Conservation (phyloP, 2,113 vertebrate species). For the Varanus komodoensis region DNA sequence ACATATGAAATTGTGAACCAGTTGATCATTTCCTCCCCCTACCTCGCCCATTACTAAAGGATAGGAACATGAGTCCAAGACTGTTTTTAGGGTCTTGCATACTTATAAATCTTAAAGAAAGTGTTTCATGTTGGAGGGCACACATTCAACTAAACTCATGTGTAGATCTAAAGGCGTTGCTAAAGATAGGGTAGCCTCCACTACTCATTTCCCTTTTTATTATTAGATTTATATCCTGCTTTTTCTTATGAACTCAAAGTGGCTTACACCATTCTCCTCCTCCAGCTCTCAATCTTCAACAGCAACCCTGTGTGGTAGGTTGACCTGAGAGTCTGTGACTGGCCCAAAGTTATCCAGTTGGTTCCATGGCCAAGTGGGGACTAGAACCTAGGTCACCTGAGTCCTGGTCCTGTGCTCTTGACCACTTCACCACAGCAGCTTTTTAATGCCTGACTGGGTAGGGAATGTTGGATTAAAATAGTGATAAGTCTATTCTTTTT, state of each 20-base stretch:
- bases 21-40: background rate
- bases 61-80: background rate
- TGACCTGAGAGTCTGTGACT: no score
- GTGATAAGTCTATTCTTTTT: no score
- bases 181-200: background rate
- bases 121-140: no score
- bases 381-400: no score
- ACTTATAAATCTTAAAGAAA: background rate
- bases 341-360: no score
- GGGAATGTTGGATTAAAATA: background rate
- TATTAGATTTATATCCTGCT: no score
- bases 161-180: background rate
- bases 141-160: background rate
- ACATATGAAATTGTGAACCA: background rate
- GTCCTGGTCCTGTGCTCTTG: no score
- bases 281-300: no score
- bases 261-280: no score
- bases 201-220: background rate
- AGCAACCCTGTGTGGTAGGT: no score
- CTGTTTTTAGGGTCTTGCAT: background rate
- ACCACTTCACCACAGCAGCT: background rate
- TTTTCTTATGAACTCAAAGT: no score
- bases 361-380: no score
- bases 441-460: background rate
- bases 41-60: background rate